Base-by-base conservation (phyloP, 2,888 invertebrate species). In the Nineta flava region DNA sequence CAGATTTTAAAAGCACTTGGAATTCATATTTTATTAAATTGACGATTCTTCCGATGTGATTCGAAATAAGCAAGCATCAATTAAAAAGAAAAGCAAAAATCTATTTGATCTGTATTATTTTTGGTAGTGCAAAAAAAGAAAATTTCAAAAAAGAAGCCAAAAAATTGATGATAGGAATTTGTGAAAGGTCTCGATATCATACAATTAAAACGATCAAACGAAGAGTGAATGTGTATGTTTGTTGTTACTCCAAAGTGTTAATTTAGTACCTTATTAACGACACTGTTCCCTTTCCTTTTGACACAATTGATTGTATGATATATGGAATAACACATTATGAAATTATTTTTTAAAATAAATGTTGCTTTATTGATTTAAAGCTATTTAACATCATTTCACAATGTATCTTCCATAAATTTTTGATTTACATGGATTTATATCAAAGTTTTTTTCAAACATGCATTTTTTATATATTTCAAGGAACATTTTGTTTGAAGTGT, bases 251-350 rank as follows among this genome's bases (percentile, higher is more conserved):
- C 4, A 26, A n/a, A 19, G 19, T 21, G 44, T 15, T 38, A 15
- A 2, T 38, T 38, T 15, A 38, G 12, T 13, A 12, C 15, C 5
- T 10, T 35, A 13, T n/a, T n/a, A 15, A 13, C 38, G 38, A 5
- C n/a, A n/a, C 15, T 10, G 4, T n/a, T 38, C 15, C 38, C 15
- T 38, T 38, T n/a, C 38, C 15, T n/a, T 38, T 38, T 38, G 38
- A 38, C 38, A 26, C 45, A 13, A 45, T 21, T 15, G 35, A 34
- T 56, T 58, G 53, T 57, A 56, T 54, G 54, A 69, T 67, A 73
- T 75, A 74, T 75, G 75, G 75, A 64, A 74, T 49, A 75, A 75
- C 75, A 75, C 76, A 76, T 76, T 75, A 75, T 73, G 73, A 73
- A 74, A 75, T 74, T 74, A 73, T 75, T 72, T 43, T 44, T 26